Evolutionary conservation across 2,888 invertebrate species (phyloP).

Genomic region (Spisula solida): DNA sequence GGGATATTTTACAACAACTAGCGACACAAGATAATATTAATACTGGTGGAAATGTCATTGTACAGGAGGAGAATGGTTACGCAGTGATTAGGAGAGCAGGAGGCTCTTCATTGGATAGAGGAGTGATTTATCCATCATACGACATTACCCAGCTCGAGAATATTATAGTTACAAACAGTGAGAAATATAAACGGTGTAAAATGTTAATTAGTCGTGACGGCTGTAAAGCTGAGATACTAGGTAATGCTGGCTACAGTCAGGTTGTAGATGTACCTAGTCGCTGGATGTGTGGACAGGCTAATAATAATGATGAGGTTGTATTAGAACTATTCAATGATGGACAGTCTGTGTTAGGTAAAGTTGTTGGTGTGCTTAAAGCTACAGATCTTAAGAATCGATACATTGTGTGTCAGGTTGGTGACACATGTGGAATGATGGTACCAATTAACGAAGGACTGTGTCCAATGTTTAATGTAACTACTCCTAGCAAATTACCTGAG

Average conservation of each 20-base stretch:
- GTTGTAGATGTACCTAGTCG: conserved; percentile 74
- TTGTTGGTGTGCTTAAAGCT: conserved; percentile 81
- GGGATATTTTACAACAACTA: conserved; percentile 80
- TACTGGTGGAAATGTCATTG: conserved; percentile 54
- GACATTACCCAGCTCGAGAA: conserved; percentile 60
- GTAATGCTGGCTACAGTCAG: conserved; percentile 44
- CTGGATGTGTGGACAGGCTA: conserved; percentile 79
- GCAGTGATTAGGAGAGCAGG: conserved; percentile 69
- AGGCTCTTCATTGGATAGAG: neutral
- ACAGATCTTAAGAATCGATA: conserved; percentile 76
- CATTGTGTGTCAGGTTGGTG: conserved; percentile 83
- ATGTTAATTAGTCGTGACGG: conserved; percentile 69
- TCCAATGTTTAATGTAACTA: conserved; percentile 79
- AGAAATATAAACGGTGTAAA: conserved; percentile 78
- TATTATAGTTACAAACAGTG: conserved; percentile 47
- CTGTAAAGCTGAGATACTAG: conserved; percentile 71
- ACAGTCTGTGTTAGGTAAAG: conserved; percentile 73
- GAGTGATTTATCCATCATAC: conserved; percentile 32
- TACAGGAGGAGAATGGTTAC: conserved; percentile 75
- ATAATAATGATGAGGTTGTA: conserved; percentile 83
- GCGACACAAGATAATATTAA: neutral
- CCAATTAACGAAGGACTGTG: conserved; percentile 82
- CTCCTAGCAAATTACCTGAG: conserved; percentile 61
- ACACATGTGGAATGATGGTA: conserved; percentile 81
- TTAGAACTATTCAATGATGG: conserved; percentile 77